Evolutionary conservation across 2,113 vertebrate genomes (phyloP).

Genomic region (Heterochromis multidens): DNA sequence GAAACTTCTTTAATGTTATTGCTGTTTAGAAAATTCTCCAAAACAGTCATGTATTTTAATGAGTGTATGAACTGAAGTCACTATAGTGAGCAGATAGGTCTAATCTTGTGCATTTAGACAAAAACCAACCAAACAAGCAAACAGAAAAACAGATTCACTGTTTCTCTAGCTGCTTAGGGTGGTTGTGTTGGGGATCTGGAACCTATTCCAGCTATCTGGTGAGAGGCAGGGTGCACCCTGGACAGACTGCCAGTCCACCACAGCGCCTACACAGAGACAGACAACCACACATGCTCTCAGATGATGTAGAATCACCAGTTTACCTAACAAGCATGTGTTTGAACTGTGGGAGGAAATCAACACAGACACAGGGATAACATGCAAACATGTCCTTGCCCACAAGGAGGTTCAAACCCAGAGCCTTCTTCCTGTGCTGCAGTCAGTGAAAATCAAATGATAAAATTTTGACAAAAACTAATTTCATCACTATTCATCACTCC

Average conservation of each 20-base stretch:
- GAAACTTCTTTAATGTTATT: neutral
- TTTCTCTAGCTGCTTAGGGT: neutral
- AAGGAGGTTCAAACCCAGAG: neutral
- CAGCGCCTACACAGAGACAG: neutral
- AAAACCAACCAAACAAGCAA: neutral
- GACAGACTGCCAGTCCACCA: too few species aligned
- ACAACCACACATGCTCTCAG: neutral
- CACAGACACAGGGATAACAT: neutral
- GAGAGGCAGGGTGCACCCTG: neutral
- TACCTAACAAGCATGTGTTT: neutral
- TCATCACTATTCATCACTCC: too few species aligned
- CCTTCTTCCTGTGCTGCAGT: neutral
- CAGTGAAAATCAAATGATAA: neutral
- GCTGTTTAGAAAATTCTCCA: neutral
- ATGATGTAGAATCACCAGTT: neutral
- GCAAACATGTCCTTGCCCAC: neutral
- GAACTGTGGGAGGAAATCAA: neutral
- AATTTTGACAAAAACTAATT: neutral
- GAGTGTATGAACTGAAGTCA: neutral
- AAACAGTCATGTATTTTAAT: neutral
- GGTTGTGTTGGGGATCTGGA: neutral
- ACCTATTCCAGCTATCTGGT: neutral
- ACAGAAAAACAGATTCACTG: neutral
- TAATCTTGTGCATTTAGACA: too few species aligned
- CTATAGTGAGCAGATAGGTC: accelerated